phyloP scores from a whole-genome alignment of 2,888 invertebrate genomes.

The Busseola fusca region DNA sequence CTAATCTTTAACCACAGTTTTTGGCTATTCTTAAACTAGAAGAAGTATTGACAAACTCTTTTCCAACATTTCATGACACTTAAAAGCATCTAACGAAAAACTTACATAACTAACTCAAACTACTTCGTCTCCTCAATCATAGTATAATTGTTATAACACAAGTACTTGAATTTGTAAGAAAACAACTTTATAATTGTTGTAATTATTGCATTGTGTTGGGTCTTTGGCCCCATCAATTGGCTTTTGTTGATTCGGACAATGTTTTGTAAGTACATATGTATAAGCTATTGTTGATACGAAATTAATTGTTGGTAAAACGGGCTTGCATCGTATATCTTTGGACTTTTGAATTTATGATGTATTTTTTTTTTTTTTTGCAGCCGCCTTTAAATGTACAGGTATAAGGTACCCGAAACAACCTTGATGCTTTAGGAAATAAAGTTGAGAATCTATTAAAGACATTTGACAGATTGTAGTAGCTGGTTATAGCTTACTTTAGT shows the following conservation, averaged over 20 bases:
- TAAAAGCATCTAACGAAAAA: constrained; percentile 10
- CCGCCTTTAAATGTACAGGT: no score
- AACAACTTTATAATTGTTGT: constrained; percentile 48
- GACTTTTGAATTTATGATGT: background rate
- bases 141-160: constrained; percentile 34
- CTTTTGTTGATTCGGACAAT: constrained; percentile 40
- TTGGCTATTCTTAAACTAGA: background rate
- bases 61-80: constrained; percentile 1
- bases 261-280: constrained; percentile 15
- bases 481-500: no score
- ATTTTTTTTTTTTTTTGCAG: background rate
- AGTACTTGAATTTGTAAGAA: constrained; percentile 35
- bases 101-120: constrained; percentile 34
- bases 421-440: no score
- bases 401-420: no score
- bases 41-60: background rate
- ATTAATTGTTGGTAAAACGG: constrained; percentile 36
- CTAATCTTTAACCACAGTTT: background rate
- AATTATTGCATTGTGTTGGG: constrained; percentile 47
- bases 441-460: no score
- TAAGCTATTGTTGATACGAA: constrained; percentile 48
- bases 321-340: constrained; percentile 36
- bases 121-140: constrained; percentile 21
- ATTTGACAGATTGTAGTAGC: no score
- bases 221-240: constrained; percentile 46